These are phyloP conservation scores for Reticulitermes speratus DNA, from an alignment of 1,140 invertebrate genomes.

Conservation along the genomic window DNA sequence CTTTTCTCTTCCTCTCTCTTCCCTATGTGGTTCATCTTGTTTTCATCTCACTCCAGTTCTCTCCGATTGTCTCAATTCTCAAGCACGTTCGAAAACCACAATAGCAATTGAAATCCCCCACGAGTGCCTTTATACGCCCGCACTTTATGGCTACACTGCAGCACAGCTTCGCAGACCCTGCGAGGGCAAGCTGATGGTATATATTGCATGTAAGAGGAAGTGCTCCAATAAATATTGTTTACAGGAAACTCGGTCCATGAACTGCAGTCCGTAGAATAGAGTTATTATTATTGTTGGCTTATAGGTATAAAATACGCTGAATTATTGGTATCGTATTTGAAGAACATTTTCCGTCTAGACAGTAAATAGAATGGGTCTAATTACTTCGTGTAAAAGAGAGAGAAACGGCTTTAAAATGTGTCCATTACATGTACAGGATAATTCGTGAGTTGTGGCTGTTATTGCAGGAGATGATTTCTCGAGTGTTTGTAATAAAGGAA, in stretches of 20 bases:
- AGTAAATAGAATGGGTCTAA: not conserved
- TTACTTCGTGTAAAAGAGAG: not conserved
- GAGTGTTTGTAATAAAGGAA: no score
- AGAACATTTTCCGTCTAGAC: not conserved
- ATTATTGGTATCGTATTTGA: not conserved
- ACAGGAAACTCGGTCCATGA: not conserved
- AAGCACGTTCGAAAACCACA: not conserved
- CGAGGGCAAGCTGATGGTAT: not conserved
- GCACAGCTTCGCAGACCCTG: not conserved
- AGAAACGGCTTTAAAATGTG: not conserved
- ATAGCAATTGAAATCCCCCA: not conserved
- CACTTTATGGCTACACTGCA: not conserved
- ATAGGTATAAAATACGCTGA: not conserved
- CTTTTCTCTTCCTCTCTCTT: not conserved
- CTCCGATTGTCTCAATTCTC: constrained; percentile 10
- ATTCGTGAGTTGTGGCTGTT: no score
- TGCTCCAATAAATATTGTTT: constrained; percentile 16
- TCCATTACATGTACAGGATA: no score
- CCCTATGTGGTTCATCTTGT: not conserved
- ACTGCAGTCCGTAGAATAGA: not conserved
- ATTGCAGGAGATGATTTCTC: no score
- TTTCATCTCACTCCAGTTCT: not conserved
- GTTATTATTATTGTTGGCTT: not conserved
- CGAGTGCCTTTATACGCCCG: not conserved
- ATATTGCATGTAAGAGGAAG: not conserved